Evolutionary conservation across 2,888 invertebrate genomes (phyloP), one percentile per base, ranked within the genome.

Genomic region (Cephus pulcher): DNA sequence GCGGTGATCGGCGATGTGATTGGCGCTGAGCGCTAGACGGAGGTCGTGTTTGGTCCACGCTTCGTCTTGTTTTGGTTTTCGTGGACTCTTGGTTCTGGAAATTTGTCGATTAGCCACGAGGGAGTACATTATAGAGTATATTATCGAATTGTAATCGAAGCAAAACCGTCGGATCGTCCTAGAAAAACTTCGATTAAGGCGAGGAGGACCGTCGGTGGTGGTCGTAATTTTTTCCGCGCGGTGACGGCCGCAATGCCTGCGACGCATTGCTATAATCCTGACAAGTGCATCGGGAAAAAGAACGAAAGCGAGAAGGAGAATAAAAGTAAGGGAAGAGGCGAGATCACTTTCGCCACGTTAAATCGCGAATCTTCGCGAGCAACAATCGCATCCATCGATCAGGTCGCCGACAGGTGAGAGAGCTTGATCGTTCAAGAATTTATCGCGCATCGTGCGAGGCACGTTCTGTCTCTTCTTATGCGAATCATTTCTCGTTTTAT

Each of bases 1-100:
- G 91, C 91, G 91, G 85, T 88, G 88, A 87, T 89, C 87, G 86
- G 86, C 85, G 86, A 87, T 86, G 84, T 82, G 87, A 87, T 86
- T 86, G 85, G 87, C 85, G 86, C 86, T 86, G 85, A 85, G 82
- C 84, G 85, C 80, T 85, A 84, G 86, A 84, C 80, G 82, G 83
- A 85, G 82, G 74, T 75, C 74, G 75, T 40, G 77, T 23, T 35
- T 74, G 32, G 35, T 35, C 33, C n/a, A 56, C 33, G 69, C 69
- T 80, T 84, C 81, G 83, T 81, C 73, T 75, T 75, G 69, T 78
- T 71, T 71, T 71, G 33, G 71, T 71, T 71, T 71, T 34, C 71
- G 71, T 75, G 78, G 79, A 80, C 80, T 86, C 80, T 76, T 76
- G 78, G 82, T 86, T 84, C 84, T 86, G 82, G 82, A 85, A 84